Percentiles rank a stretch among this genome's conserved stretches.
These are phyloP conservation scores for Tenebrosternarchus preto DNA, from an alignment of 2,113 vertebrate species.

Conservation along the genomic window DNA sequence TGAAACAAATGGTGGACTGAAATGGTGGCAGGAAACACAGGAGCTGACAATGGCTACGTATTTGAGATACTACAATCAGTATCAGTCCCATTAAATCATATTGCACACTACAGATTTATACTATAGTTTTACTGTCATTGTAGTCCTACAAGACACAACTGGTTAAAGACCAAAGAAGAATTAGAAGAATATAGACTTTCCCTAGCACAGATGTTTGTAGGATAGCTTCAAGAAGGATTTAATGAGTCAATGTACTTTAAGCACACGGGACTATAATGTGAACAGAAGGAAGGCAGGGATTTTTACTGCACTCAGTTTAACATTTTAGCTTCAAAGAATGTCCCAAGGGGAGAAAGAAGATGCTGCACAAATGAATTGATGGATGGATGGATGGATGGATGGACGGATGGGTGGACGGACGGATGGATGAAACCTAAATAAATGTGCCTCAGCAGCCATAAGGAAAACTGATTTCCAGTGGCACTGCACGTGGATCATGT, in stretches of 20 bases:
- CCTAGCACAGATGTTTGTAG: background rate
- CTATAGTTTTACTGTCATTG: conserved; percentile 11
- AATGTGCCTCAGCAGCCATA: background rate
- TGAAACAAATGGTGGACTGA: conserved; percentile 1
- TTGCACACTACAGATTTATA: conserved; percentile 9
- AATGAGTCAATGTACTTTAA: background rate
- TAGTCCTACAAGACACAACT: background rate
- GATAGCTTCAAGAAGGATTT: background rate
- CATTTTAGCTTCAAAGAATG: background rate
- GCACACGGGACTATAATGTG: background rate
- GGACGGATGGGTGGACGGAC: conserved; percentile 16
- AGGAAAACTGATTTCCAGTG: background rate
- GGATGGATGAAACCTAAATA: conserved; percentile 18
- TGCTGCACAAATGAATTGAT: background rate
- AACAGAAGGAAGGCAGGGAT: background rate
- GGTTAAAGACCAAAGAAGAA: background rate
- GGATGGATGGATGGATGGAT: too few relatives aligned
- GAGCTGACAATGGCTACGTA: background rate
- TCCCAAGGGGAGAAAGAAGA: background rate
- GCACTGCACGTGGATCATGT: background rate
- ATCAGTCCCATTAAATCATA: conserved; percentile 8
- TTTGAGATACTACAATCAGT: background rate
- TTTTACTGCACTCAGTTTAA: too few relatives aligned
- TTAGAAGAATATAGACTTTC: background rate
- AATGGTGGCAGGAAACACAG: conserved; percentile 12